Percentiles rank a stretch among this genome's conserved stretches.
These are phyloP conservation scores for Diorhabda carinulata DNA, from an alignment of 1,140 invertebrate species.

Conservation along the genomic window DNA sequence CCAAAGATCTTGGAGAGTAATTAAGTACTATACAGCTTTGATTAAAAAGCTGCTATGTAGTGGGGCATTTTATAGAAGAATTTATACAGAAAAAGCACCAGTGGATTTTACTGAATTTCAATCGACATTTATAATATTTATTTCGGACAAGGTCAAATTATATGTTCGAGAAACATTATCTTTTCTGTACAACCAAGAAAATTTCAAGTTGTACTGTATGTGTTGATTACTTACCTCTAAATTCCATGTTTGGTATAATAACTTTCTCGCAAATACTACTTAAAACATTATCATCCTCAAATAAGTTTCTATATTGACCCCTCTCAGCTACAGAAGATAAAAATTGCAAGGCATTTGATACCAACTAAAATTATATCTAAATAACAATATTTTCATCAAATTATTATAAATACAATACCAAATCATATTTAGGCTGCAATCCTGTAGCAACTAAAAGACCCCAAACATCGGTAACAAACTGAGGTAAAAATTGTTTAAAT, in stretches of 20 bases:
- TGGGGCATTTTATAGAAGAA: too few relatives aligned
- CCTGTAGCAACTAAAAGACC: conserved; percentile 80
- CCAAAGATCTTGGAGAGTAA: too few relatives aligned
- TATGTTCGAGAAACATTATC: too few relatives aligned
- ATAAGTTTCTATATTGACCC: conserved; percentile 79
- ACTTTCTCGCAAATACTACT: conserved; percentile 95
- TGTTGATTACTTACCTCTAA: conserved; percentile 66
- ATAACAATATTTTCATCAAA: not conserved
- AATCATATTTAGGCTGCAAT: conserved; percentile 85
- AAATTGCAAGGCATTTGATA: conserved; percentile 94
- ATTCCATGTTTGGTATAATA: conserved; percentile 96
- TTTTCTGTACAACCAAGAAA: too few relatives aligned
- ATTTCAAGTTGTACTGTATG: too few relatives aligned
- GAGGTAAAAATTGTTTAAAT: conserved; percentile 80
- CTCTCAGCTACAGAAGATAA: conserved; percentile 91
- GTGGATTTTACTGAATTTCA: too few relatives aligned
- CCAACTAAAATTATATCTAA: conserved; percentile 63
- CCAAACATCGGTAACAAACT: conserved; percentile 93
- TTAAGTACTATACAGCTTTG: too few relatives aligned
- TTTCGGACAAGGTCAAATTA: too few relatives aligned
- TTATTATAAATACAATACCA: conserved; percentile 53
- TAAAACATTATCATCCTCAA: conserved; percentile 82
- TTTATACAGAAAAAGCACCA: too few relatives aligned
- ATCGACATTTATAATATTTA: too few relatives aligned
- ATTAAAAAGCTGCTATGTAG: too few relatives aligned